Conservation (phyloP, 2,888 invertebrate genomes). For the Drosophila algonquin region DNA sequence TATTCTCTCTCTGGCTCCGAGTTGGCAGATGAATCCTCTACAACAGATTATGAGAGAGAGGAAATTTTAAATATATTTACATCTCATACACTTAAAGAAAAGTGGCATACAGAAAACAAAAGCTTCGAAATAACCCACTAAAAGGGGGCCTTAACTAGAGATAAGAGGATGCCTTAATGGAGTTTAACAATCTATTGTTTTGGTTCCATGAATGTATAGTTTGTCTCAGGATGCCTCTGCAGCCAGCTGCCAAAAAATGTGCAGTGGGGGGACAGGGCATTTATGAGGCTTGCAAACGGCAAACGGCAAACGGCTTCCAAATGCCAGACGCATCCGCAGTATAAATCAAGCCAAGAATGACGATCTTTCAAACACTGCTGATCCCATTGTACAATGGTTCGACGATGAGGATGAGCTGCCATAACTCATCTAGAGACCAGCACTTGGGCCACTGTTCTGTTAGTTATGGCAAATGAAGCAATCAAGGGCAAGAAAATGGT, state of each 20-base stretch:
- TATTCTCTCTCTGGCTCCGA: not conserved
- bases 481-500: constrained; percentile 50
- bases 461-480: constrained; percentile 59
- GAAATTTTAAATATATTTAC: not conserved
- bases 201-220: not conserved
- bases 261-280: not conserved
- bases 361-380: constrained; percentile 24
- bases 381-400: constrained; percentile 27
- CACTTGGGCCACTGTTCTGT: constrained; percentile 19
- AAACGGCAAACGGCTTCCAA: constrained; percentile 33
- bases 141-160: not conserved
- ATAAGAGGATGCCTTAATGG: not conserved
- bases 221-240: not conserved
- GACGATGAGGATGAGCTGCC: constrained; percentile 11
- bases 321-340: constrained; percentile 80
- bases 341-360: constrained; percentile 74
- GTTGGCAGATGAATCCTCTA: not conserved
- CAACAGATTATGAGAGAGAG: no score
- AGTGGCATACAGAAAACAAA: no score
- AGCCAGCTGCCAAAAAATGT: not conserved
- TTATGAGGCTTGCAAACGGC: constrained; percentile 49
- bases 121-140: not conserved
- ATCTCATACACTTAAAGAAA: not conserved
- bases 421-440: constrained; percentile 55
- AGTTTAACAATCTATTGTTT: not conserved